These are phyloP conservation scores for Anoplopoma fimbria DNA, from an alignment of 2,113 vertebrate species.

Conservation along the genomic window DNA sequence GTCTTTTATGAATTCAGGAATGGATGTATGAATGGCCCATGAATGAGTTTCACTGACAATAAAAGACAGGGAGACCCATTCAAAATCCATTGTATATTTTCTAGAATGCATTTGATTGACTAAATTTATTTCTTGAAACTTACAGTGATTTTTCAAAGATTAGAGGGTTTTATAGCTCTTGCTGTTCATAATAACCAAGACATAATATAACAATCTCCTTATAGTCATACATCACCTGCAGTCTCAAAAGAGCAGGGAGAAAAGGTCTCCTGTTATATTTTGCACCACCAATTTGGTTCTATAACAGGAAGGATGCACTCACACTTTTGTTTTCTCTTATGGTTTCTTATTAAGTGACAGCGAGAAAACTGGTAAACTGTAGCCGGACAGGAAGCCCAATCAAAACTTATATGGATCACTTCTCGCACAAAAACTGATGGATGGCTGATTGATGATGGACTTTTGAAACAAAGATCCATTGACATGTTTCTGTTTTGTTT, in stretches of 20 bases:
- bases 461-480: conserved; percentile 26
- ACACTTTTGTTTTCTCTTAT: conserved; percentile 22
- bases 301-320: conserved; percentile 16
- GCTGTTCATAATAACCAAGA: conserved; percentile 2
- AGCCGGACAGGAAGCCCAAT: conserved; percentile 25
- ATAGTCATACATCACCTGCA: conserved; percentile 5
- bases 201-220: background rate
- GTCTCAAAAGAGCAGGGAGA: conserved; percentile 4
- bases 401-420: conserved; percentile 36
- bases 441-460: conserved; percentile 43
- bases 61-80: conserved; percentile 14
- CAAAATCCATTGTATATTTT: conserved; percentile 26
- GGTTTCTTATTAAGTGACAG: conserved; percentile 10
- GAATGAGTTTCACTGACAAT: conserved; percentile 23
- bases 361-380: conserved; percentile 6
- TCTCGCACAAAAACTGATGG: conserved; percentile 14
- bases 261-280: conserved; percentile 26
- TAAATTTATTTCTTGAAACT: conserved; percentile 6
- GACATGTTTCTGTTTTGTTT: conserved; percentile 12
- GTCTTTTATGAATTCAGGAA: conserved; percentile 10
- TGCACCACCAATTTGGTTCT: conserved; percentile 19
- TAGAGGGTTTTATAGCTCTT: background rate
- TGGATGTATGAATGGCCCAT: conserved; percentile 10
- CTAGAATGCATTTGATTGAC: conserved; percentile 26
- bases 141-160: conserved; percentile 19